Conservation (phyloP, 2,888 invertebrate genomes). For the Drosophila nr. perissopoda region DNA sequence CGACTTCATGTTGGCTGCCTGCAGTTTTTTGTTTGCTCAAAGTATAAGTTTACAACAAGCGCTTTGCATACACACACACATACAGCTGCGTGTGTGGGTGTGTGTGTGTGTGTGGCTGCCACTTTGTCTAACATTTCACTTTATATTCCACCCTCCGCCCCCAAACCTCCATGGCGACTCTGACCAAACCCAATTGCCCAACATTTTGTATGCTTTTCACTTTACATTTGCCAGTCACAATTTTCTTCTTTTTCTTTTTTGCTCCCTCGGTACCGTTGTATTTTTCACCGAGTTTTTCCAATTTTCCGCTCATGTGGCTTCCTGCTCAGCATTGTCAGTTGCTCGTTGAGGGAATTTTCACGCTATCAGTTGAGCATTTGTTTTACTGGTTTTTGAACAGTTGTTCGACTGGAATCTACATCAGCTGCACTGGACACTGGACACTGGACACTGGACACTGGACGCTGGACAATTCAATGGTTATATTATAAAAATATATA, state of each 20-base stretch:
- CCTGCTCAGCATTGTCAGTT: constrained; percentile 45
- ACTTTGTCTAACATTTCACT: constrained; percentile 75
- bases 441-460: background rate
- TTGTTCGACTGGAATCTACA: constrained; percentile 41
- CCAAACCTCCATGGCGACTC: background rate
- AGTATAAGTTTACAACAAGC: constrained; percentile 72
- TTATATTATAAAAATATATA: constrained; percentile 9
- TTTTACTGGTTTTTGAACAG: constrained; percentile 59
- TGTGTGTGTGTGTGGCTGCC: constrained; percentile 43
- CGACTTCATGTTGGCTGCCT: constrained; percentile 64
- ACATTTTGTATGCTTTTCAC: constrained; percentile 64
- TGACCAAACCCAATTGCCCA: constrained; percentile 59
- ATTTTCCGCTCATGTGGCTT: constrained; percentile 75
- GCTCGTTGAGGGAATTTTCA: constrained; percentile 30
- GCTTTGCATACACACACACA: constrained; percentile 20
- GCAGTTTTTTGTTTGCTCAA: constrained; percentile 64
- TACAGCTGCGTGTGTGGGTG: constrained; percentile 10
- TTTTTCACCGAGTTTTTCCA: constrained; percentile 68
- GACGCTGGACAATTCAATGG: background rate
- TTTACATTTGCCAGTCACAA: constrained; percentile 56
- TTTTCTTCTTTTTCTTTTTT: constrained; percentile 31
- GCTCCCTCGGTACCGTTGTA: constrained; percentile 30
- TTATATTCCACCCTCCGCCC: constrained; percentile 45
- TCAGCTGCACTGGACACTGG: constrained; percentile 36
- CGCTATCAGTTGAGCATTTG: constrained; percentile 54